Base-by-base conservation (phyloP, 2,797 vertebrate species). In the Menidia menidia region DNA sequence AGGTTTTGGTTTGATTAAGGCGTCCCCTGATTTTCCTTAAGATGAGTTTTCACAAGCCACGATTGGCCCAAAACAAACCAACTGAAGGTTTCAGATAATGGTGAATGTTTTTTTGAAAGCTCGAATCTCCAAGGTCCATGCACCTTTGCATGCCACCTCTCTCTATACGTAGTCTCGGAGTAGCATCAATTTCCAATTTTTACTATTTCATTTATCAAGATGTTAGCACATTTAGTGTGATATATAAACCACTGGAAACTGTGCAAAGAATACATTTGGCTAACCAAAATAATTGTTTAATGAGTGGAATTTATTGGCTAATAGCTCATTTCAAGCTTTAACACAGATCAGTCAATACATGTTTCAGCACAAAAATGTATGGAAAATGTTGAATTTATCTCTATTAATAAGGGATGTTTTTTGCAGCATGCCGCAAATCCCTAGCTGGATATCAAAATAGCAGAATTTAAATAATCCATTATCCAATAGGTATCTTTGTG, bases 391-490 rank as follows among this genome's bases (percentile, higher is more conserved):
- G 12, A 35, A 19, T 35, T 50, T 50, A 13, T 50, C 25, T 41
- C 30, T 47, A 41, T 6, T 57, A 14, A 4, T 35, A n/a, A 51
- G n/a, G 43, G 18, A 16, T 30, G 1, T 16, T 61, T 11, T 25
- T 33, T 32, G 44, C 32, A 54, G 3, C 14, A 8, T 39, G 35
- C 5, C 16, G 33, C 15, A n/a, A 18, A 47, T 16, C 30, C 2
- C 31, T 16, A 57, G 50, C 31, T 59, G 5, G 10, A 58, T 52
- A 41, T 56, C 19, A 0, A 64, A 69, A 57, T 0, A 14, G 25
- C 59, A n/a, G 32, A 35, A 60, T 43, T 58, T 58, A 33, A 65
- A 54, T 62, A 32, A 41, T 8, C 56, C 50, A 55, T 70, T 61
- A 70, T 35, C 33, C 50, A 18, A 13, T 59, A 35, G 10, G 57